Evolutionary conservation across 2,888 invertebrate species (phyloP), one percentile per base, ranked within the genome.

Genomic region (Cinara cedri): DNA sequence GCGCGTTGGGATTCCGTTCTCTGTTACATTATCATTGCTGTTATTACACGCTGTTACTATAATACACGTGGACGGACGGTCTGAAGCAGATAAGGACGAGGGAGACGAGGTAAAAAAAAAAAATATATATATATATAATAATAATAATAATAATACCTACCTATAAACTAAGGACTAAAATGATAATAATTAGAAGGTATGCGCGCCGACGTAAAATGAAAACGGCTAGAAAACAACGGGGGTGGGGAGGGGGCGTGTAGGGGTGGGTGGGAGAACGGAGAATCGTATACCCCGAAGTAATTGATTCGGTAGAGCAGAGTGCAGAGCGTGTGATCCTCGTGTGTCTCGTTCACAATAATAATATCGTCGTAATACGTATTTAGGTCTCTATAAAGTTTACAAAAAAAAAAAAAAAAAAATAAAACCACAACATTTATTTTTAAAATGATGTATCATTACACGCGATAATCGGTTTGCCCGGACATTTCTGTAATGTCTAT

Each of bases 101-200:
- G 24, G 54, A 44, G 75, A 42, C 10, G 21, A 24, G 44, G 3
- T n/a, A 54, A 54, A 65, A 42, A 63, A 14, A 74, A 9, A 46
- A 26, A 13, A 46, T 34, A 72, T 0, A 46, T 13, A 72, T 1
- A 60, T 9, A 46, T 14, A 49, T 55, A 71, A 11, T 63, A 51
- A 63, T 63, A 63, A 76, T 68, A 68, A 70, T 57, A 34, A 34
- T 34, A 34, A 34, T 34, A n/a, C n/a, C n/a, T n/a, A n/a, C n/a
- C n/a, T n/a, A 34, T 34, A 34, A 60, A 70, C n/a, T n/a, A 46
- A 66, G 66, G 76, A 68, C 68, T 70, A 70, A 6, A 34, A 34
- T 34, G 6, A 34, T 34, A 60, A 70, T 78, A 78, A 78, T 78
- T 76, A 78, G 68, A 78, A 78, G 68, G 78, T 49, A 70, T 78